A percentile compares a stretch with the other conserved stretches of the same genome.
Conservation (phyloP, 2,888 invertebrate species). For the Brachyptera risi region DNA sequence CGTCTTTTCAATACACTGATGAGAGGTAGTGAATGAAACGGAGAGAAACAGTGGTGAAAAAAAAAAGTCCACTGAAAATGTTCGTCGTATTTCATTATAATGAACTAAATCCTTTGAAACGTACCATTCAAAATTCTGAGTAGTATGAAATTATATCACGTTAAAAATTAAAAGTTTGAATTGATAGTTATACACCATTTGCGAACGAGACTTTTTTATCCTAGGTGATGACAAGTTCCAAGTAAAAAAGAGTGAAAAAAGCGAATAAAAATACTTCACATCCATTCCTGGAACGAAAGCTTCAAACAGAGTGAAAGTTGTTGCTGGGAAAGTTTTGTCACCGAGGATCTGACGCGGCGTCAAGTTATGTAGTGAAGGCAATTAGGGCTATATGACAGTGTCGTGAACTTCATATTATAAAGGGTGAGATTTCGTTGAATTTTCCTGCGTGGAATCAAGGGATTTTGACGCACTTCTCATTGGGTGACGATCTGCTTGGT, state of each 20-base stretch:
- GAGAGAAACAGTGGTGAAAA: no score
- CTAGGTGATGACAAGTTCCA: conserved; percentile 25
- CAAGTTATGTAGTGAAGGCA: conserved; percentile 23
- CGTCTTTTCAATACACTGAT: no score
- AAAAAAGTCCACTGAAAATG: no score
- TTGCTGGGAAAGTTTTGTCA: conserved; percentile 10
- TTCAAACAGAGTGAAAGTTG: conserved; percentile 7
- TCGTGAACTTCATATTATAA: conserved; percentile 7
- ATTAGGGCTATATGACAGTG: conserved; percentile 22
- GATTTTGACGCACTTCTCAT: not conserved
- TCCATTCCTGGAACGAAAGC: conserved; percentile 1
- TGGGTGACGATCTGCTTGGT: not conserved
- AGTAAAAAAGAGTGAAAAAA: conserved; percentile 2
- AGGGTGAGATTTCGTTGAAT: not conserved
- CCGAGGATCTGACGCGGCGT: conserved; percentile 21
- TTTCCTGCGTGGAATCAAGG: not conserved
- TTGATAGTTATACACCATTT: conserved; percentile 24
- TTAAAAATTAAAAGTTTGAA: conserved; percentile 27
- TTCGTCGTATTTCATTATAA: no score
- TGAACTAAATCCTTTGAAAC: no score
- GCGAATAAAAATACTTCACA: conserved; percentile 4
- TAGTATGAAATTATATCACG: no score
- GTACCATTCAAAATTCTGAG: no score
- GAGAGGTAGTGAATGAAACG: no score
- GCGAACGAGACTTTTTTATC: conserved; percentile 23